A percentile compares a stretch with the other conserved stretches of the same genome.
Conservation (phyloP, 2,797 vertebrate species). For the Spinus pinus region DNA sequence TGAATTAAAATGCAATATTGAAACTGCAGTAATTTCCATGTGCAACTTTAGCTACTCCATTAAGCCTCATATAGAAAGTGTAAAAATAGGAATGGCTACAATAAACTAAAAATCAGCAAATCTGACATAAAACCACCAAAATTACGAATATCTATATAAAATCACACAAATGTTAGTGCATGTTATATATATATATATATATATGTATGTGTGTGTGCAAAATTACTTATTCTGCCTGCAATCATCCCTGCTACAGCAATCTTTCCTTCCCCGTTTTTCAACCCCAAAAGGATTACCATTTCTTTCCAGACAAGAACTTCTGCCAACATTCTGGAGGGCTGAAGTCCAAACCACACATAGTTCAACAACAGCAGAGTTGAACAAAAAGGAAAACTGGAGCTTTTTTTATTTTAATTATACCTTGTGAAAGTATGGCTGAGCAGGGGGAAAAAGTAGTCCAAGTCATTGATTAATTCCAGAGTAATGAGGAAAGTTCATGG, state of each 20-base stretch:
- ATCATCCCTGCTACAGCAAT: neutral
- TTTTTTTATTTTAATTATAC: conserved; percentile 37
- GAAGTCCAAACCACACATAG: conserved; percentile 58
- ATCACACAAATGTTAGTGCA: neutral
- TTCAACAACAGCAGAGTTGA: conserved; percentile 46
- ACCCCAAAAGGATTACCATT: conserved; percentile 54
- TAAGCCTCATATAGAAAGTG: neutral
- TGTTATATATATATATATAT: too few relatives aligned
- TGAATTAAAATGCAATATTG: neutral
- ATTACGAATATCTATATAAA: neutral
- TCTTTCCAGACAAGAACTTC: conserved; percentile 60
- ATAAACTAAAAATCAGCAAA: neutral
- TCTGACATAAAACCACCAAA: neutral
- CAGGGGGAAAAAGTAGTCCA: neutral
- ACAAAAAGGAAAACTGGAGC: conserved; percentile 44
- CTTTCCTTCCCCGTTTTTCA: conserved; percentile 36
- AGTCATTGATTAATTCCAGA: conserved; percentile 41
- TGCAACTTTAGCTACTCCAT: neutral
- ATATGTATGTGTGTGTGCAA: neutral
- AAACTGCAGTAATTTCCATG: neutral
- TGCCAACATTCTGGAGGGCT: conserved; percentile 57
- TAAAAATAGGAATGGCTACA: neutral
- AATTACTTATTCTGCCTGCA: neutral
- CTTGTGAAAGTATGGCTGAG: conserved; percentile 15
- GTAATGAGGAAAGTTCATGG: neutral